phyloP scores from a whole-genome alignment of 2,888 invertebrate species.

The Melanchra persicariae region DNA sequence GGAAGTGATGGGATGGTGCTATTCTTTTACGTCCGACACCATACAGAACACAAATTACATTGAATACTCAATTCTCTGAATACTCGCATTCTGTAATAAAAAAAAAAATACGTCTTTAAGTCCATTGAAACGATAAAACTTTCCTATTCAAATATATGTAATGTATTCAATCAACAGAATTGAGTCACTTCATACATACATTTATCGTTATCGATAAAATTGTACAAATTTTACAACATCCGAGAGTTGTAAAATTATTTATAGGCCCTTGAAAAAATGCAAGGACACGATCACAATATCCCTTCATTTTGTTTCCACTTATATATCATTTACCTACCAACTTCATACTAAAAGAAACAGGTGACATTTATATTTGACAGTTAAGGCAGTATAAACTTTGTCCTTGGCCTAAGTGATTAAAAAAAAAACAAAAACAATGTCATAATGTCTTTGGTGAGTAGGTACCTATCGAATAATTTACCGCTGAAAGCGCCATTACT shows the following conservation, averaged over 20 bases:
- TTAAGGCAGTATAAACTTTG: not conserved
- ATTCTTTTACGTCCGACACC: too few species aligned
- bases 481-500: conserved; percentile 64
- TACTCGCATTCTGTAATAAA: too few species aligned
- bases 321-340: not conserved
- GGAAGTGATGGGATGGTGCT: too few species aligned
- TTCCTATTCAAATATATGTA: too few species aligned
- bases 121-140: too few species aligned
- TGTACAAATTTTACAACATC: conserved; percentile 38
- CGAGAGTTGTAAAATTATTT: conserved; percentile 39
- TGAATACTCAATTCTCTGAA: too few species aligned
- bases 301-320: not conserved
- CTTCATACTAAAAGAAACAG: not conserved
- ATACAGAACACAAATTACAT: too few species aligned
- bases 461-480: conserved; percentile 44
- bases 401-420: not conserved
- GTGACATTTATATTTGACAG: conserved; percentile 35
- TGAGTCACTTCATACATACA: conserved; percentile 16
- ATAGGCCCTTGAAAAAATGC: conserved; percentile 20
- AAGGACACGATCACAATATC: conserved; percentile 17
- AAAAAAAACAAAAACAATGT: conserved; percentile 8
- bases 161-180: not conserved
- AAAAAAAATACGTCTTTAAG: too few species aligned
- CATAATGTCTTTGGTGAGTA: conserved; percentile 8
- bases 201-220: conserved; percentile 51